Base-by-base conservation (phyloP, 2,113 vertebrate genomes). In the Camelus dromedarius region DNA sequence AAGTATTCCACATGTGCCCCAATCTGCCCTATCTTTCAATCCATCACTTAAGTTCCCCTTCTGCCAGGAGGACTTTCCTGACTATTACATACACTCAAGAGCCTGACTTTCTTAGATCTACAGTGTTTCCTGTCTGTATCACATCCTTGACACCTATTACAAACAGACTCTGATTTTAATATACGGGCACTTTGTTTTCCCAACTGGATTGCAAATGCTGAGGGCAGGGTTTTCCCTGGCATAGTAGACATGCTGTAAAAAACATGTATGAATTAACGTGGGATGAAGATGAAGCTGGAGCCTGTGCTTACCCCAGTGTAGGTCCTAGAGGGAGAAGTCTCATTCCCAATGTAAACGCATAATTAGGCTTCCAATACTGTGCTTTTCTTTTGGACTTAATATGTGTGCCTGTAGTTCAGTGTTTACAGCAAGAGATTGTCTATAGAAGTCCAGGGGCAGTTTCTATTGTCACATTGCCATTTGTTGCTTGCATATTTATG, bases 401-500 rank as follows among this genome's bases (percentile, higher is more conserved):
- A 10, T 30, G 19, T 50, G 35, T 60, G 70, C 32, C 46, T 94
- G 13, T 20, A 22, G 20, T 70, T 66, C 20, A 76, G 64, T 30
- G 32, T 72, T 72, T 50, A 58, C 84, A 77, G 54, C 28, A 38
- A 52, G 30, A 82, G 20, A 56, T 2, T 18, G 12, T 58, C 88
- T 42, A n/a, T 52, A 24, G 56, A 64, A 54, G 38, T 80, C 69
- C 35, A 52, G 24, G 35, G 35, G 56, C 12, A 50, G 80, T 93
- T 12, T 84, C 91, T 76, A 20, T 87, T 73, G 30, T 72, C 85
- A 93, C 88, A 28, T 10, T 90, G 70, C 77, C n/a, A 89, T 91
- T 82, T 82, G 35, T 76, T 77, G 82, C 58, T 85, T 58, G 11
- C 19, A 80, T 75, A 95, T 92, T 97, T 95, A 91, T 97, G 91